Percentiles rank a stretch among this genome's conserved stretches.
These are phyloP conservation scores for Paramormyrops hopkinsi DNA, from an alignment of 2,797 vertebrate genomes.

Conservation along the genomic window DNA sequence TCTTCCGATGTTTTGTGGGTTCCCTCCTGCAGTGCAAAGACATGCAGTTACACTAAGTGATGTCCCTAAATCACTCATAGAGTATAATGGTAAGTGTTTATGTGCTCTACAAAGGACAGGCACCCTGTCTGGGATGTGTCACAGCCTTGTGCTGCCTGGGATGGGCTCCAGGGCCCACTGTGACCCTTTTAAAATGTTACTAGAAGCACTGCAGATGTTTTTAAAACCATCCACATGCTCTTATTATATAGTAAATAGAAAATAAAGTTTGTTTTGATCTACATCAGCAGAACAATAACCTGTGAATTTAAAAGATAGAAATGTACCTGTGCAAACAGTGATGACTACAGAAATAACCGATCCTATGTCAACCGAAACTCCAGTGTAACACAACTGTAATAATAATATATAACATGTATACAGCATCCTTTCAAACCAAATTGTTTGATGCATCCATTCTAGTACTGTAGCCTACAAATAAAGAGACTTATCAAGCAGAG, in stretches of 20 bases:
- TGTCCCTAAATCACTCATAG: neutral
- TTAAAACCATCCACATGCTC: neutral
- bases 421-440: neutral
- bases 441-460: neutral
- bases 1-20: neutral
- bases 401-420: neutral
- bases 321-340: neutral
- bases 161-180: neutral
- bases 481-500: neutral
- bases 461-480: neutral
- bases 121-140: neutral
- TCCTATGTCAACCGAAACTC: neutral
- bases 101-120: neutral
- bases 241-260: neutral
- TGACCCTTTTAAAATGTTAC: neutral
- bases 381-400: neutral
- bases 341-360: neutral
- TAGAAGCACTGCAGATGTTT: neutral
- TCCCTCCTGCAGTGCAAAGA: neutral
- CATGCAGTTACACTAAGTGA: neutral
- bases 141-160: neutral
- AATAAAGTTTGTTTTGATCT: neutral
- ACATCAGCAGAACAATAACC: neutral
- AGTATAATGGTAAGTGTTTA: neutral
- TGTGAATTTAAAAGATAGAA: neutral